A percentile compares a stretch with the other conserved stretches of the same genome.
Conservation (phyloP, 2,797 vertebrate species). For the Spinus pinus region DNA sequence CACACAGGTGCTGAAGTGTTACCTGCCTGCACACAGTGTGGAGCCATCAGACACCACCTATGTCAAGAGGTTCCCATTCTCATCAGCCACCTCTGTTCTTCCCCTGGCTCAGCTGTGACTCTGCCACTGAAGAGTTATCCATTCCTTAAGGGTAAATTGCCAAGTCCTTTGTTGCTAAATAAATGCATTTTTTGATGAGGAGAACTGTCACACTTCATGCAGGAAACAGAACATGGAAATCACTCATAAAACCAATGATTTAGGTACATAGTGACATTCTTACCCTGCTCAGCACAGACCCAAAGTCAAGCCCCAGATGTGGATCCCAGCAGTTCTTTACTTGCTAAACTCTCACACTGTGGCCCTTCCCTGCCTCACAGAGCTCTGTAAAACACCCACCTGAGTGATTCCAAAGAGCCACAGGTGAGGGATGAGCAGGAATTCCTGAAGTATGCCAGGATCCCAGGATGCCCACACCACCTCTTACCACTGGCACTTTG, state of each 20-base stretch:
- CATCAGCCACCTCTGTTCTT: not conserved
- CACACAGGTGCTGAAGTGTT: not conserved
- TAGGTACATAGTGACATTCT: not conserved
- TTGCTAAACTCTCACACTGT: accelerated
- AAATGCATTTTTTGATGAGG: not conserved
- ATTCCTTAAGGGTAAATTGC: not conserved
- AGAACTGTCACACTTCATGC: not conserved
- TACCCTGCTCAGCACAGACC: not conserved
- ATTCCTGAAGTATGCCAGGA: not conserved
- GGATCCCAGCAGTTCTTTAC: not conserved
- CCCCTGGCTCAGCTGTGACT: not conserved
- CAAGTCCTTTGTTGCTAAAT: not conserved
- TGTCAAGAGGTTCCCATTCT: not conserved
- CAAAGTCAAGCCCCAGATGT: not conserved
- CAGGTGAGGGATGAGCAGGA: not conserved
- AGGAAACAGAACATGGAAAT: not conserved
- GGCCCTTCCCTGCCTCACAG: not conserved
- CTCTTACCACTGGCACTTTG: not conserved
- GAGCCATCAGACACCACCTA: not conserved
- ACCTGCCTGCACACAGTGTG: not conserved
- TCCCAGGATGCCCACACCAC: not conserved
- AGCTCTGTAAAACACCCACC: not conserved
- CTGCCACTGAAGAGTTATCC: not conserved
- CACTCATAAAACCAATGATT: not conserved
- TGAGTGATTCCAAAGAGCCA: not conserved